phyloP scores from a whole-genome alignment of 1,140 invertebrate species.

The Microplitis mediator region DNA sequence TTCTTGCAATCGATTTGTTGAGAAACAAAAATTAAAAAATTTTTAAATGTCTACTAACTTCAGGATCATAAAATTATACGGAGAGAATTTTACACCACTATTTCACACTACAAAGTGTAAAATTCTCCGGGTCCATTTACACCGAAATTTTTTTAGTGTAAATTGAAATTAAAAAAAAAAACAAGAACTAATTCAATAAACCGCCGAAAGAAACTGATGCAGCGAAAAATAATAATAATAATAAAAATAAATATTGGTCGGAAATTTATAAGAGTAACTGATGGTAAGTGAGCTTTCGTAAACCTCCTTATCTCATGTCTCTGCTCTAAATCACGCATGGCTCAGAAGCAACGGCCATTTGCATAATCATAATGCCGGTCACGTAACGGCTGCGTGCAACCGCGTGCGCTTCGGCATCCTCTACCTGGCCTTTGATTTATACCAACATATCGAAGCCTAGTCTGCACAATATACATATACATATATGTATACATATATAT shows the following conservation, averaged over 20 bases:
- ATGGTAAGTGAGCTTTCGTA: slow-evolving; percentile 12
- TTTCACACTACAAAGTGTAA: no score
- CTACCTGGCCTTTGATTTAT: neutral
- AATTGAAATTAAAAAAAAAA: no score
- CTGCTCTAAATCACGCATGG: slow-evolving; percentile 30
- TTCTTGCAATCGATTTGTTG: no score
- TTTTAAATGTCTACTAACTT: no score
- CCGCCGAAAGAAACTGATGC: no score
- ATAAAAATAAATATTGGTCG: neutral
- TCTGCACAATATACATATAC: neutral
- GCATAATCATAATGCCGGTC: slow-evolving; percentile 27
- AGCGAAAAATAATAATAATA: no score
- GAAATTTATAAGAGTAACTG: neutral
- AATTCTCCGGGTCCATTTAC: no score
- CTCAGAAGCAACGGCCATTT: slow-evolving; percentile 28
- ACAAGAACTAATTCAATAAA: no score
- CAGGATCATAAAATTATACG: no score
- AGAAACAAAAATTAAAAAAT: no score
- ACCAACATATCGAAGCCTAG: neutral
- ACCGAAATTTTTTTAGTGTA: no score
- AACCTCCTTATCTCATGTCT: slow-evolving; percentile 26
- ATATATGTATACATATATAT: neutral
- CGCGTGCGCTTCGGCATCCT: slow-evolving; percentile 26
- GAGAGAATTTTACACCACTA: no score
- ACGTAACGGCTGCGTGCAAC: slow-evolving; percentile 31